A percentile compares a stretch with the other conserved stretches of the same genome.
phyloP scores from a whole-genome alignment of 1,140 invertebrate species.

The Littorina saxatilis region DNA sequence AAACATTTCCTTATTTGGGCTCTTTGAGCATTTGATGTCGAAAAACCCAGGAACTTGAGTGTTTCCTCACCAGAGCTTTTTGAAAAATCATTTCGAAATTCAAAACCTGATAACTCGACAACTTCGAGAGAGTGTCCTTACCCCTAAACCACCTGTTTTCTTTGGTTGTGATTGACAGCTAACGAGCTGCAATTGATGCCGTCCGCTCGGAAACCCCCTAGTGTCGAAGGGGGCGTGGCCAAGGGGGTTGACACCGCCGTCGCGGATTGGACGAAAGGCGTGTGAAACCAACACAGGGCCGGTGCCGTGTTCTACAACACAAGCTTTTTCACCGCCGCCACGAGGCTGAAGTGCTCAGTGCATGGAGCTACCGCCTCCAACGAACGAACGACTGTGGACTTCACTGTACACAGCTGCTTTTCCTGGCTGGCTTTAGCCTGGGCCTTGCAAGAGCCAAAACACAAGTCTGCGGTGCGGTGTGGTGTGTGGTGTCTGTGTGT shows the following conservation, averaged over 20 bases:
- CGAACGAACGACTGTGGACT: background rate
- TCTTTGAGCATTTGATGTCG: too few relatives aligned
- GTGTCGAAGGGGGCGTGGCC: slow-evolving; percentile 10
- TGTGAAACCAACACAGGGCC: slow-evolving; percentile 30
- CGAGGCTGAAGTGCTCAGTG: background rate
- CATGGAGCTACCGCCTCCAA: background rate
- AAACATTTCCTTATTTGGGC: too few relatives aligned
- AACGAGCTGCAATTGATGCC: slow-evolving; percentile 34
- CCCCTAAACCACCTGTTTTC: slow-evolving; percentile 14
- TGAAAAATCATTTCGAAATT: too few relatives aligned
- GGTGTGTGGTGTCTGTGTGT: too few relatives aligned
- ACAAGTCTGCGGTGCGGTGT: too few relatives aligned
- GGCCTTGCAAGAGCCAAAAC: background rate
- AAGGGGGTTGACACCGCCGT: background rate
- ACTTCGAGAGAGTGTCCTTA: slow-evolving; percentile 5
- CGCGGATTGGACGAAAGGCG: slow-evolving; percentile 27
- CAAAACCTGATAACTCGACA: too few relatives aligned
- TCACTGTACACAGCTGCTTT: background rate
- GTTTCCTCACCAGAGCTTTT: too few relatives aligned
- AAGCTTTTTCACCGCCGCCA: slow-evolving; percentile 3
- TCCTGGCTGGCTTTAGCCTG: background rate
- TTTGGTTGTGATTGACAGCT: slow-evolving; percentile 30
- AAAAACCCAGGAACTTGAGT: too few relatives aligned
- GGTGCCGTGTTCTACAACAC: slow-evolving; percentile 1
- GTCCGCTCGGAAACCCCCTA: background rate